Conservation (phyloP, 2,888 invertebrate species). For the Epistrophe eligans region DNA sequence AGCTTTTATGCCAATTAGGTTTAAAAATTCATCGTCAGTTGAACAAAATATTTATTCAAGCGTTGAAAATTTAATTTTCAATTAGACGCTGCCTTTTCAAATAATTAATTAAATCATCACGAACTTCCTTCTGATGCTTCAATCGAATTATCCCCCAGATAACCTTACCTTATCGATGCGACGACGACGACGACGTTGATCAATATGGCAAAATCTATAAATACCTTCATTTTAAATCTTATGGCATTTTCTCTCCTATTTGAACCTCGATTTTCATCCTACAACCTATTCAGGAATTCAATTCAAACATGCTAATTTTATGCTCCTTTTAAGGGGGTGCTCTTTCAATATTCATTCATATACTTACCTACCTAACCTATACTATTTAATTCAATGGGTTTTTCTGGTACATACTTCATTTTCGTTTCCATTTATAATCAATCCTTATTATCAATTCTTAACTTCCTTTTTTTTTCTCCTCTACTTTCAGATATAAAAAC, state of each 20-base stretch:
- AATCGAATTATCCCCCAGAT: neutral
- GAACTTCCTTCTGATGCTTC: neutral
- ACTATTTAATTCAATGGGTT: neutral
- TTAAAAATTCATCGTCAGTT: conserved; percentile 39
- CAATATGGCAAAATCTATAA: neutral
- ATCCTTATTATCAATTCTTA: conserved; percentile 6
- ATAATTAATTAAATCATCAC: conserved; percentile 54
- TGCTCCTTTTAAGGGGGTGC: conserved; percentile 16
- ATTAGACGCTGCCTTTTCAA: conserved; percentile 23
- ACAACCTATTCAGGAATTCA: conserved; percentile 33
- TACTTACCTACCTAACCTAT: no score
- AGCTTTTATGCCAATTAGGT: conserved; percentile 18
- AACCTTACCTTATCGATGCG: neutral
- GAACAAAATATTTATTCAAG: conserved; percentile 40
- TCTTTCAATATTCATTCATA: neutral
- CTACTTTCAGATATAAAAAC: conserved; percentile 53
- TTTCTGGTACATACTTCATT: neutral
- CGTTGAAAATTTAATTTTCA: conserved; percentile 41
- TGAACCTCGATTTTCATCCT: conserved; percentile 2
- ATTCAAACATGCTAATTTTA: conserved; percentile 59
- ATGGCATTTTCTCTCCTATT: neutral
- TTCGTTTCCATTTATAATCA: conserved; percentile 11
- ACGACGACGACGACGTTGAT: neutral
- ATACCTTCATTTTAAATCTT: conserved; percentile 11
- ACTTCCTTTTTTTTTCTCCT: conserved; percentile 4